Percentiles rank a stretch among this genome's conserved stretches.
phyloP scores from a whole-genome alignment of 2,888 invertebrate species.

The Eulithis prunata region DNA sequence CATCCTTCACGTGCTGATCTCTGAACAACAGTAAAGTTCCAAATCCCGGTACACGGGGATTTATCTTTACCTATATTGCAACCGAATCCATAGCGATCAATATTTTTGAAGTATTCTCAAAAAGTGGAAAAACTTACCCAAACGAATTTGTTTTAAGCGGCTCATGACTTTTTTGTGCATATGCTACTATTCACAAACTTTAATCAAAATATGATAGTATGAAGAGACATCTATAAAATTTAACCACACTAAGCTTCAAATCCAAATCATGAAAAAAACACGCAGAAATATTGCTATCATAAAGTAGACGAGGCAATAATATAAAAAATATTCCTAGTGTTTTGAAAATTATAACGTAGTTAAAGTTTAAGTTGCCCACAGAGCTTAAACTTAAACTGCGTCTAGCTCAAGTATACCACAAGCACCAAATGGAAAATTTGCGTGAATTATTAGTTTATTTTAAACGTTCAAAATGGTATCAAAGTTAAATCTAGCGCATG shows the following conservation, averaged over 20 bases:
- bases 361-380: constrained; percentile 3
- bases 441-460: constrained; percentile 41
- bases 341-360: constrained; percentile 5
- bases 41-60: constrained; percentile 58
- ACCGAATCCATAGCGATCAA: constrained; percentile 28
- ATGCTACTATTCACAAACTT: too few relatives aligned
- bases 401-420: constrained; percentile 12
- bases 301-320: too few relatives aligned
- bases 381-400: constrained; percentile 7
- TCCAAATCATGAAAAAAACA: too few relatives aligned
- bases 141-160: not conserved
- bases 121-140: constrained; percentile 18
- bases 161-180: constrained; percentile 8
- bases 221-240: too few relatives aligned
- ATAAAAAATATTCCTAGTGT: not conserved
- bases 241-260: too few relatives aligned
- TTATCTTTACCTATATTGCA: constrained; percentile 48
- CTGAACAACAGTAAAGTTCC: constrained; percentile 72
- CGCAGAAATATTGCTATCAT: too few relatives aligned
- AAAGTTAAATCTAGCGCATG: constrained; percentile 66
- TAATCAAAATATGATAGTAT: not conserved
- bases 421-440: constrained; percentile 33
- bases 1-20: constrained; percentile 79
- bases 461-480: constrained; percentile 51
- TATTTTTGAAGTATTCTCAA: constrained; percentile 23